Base-by-base conservation (phyloP, 1,140 invertebrate species). In the Nephila pilipes region DNA sequence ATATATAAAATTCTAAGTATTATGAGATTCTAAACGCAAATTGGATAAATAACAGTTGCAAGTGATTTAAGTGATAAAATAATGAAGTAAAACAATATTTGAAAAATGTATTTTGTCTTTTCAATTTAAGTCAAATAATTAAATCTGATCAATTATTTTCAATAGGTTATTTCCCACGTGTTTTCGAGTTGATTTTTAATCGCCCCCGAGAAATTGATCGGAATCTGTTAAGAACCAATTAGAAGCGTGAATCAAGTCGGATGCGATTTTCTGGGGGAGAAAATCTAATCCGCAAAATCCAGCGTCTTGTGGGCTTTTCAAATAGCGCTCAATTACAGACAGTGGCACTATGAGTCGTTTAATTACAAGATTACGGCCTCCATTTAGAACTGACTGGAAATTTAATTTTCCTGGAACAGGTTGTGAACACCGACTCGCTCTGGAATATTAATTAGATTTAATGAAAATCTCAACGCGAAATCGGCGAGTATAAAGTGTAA, bases 381-480 rank as follows among this genome's bases (percentile, higher is more conserved):
- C 25, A 25, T 65, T 25, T n/a, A 29, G 25, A 6, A n/a, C 6
- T 3, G 63, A 65, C 25, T 65, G n/a, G 60, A 63, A 63, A n/a
- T 63, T 63, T 29, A 65, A 65, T 65, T 65, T 65, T 65, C 63
- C 25, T n/a, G 25, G 25, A n/a, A n/a, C 63, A 10, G 58, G 22
- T 5, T 18, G 58, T 0, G 58, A 6, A 18, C n/a, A n/a, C 46
- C 12, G 12, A 46, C 25, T 65, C 63, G 25, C 25, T 25, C 12
- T 2, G 63, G 63, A 65, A 25, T 65, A 65, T 65, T 65, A 65
- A 65, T 65, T 65, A 65, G 63, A n/a, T 65, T 65, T 65, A 65
- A 65, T 65, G 63, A 65, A 65, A 1, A 22, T 58, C 57, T 58
- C 16, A 58, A 58, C 57, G 22, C 4, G 22, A 65, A 25, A 65